Percentiles rank a stretch among this genome's conserved stretches.
phyloP scores from a whole-genome alignment of 2,797 vertebrate species.

The Chromobotia macracanthus region DNA sequence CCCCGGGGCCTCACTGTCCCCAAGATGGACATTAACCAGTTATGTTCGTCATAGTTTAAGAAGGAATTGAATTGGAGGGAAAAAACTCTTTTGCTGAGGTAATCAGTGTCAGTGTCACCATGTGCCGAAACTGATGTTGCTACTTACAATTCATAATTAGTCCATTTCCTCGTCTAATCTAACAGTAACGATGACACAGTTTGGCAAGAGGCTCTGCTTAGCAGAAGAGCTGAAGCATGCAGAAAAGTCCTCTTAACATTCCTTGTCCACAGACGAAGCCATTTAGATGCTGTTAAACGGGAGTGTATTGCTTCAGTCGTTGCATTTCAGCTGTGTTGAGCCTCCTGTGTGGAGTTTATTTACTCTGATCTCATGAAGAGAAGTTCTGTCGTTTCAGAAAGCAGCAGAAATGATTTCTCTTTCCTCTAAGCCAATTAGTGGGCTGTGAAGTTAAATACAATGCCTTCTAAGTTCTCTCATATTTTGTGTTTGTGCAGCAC shows the following conservation, averaged over 20 bases:
- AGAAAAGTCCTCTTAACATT: conserved; percentile 11
- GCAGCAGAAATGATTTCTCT: conserved; percentile 3
- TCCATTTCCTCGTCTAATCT: conserved; percentile 26
- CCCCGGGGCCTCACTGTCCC: neutral
- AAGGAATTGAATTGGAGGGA: conserved; percentile 32
- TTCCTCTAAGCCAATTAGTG: neutral
- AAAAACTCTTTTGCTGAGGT: neutral
- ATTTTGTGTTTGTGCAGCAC: neutral
- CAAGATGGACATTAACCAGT: neutral
- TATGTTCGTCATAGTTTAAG: conserved; percentile 16
- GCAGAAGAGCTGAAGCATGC: conserved; percentile 26
- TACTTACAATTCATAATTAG: conserved; percentile 35
- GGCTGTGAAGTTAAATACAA: neutral
- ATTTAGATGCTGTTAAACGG: neutral
- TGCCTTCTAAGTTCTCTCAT: neutral
- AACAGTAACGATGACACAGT: conserved; percentile 28
- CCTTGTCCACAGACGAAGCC: conserved; percentile 9
- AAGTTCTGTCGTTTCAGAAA: neutral
- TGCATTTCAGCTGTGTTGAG: neutral
- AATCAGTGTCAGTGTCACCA: conserved; percentile 30
- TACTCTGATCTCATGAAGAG: neutral
- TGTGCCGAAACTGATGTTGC: conserved; percentile 16
- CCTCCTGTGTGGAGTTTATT: neutral
- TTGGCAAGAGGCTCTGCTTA: conserved; percentile 19
- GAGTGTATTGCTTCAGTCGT: neutral